Evolutionary conservation across 2,888 invertebrate genomes (phyloP), one percentile per base, ranked within the genome.

Genomic region (Epicampocera succincta): DNA sequence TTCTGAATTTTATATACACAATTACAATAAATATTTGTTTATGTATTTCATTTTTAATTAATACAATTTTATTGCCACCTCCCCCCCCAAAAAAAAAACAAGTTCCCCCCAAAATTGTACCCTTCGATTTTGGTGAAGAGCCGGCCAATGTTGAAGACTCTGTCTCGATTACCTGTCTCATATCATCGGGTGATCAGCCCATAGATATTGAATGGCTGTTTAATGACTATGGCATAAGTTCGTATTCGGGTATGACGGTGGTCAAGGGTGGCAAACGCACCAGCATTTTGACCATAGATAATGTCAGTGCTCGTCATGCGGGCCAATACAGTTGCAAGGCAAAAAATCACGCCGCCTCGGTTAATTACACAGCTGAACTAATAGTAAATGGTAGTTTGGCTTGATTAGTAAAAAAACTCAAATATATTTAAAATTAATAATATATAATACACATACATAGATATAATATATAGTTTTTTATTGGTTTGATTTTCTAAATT

Each of bases 101-200:
- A 96, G 96, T 94, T 93, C 93, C 94, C 89, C 96, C 96, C 84
- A 94, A 95, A 92, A 94, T 95, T 89, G 93, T 94, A 89, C 95
- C 95, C 86, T 96, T 96, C 91, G 92, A 94, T 86, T 96, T 96
- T 76, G 91, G 90, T 75, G 89, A 88, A 74, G 87, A 86, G 69
- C 89, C 91, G 8, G 89, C 88, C 13, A 93, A 93, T 88, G 92
- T 93, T 63, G 94, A 93, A 86, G 93, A 94, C 87, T 92, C 93
- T 74, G 94, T 94, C 38, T 94, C 94, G n/a, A 92, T 95, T 50
- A 93, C 94, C 84, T 95, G 95, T 89, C 93, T 94, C 48, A 93
- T 95, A 75, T 93, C 93, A 85, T 95, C 94, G 87, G 96, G 96
- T 76, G 96, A 97, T 91, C 93, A 94, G 86, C 97, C 97, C 9